Percentiles rank a stretch among this genome's conserved stretches.
phyloP scores from a whole-genome alignment of 2,113 vertebrate genomes.

The Mus pahari region DNA sequence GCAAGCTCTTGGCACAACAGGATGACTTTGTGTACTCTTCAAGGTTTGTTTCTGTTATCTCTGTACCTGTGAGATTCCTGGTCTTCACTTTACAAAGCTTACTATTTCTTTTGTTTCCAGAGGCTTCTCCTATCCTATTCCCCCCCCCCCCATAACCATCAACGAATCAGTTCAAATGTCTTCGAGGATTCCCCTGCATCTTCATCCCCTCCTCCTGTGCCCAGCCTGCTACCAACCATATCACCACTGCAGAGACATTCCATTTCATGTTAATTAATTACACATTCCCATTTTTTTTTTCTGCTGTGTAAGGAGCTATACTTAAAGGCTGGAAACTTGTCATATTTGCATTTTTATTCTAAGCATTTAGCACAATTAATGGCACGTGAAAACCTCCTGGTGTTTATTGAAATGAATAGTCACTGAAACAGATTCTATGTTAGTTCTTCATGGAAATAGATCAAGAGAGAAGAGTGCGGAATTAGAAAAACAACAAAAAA shows the following conservation, averaged over 20 bases:
- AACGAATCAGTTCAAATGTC: neutral
- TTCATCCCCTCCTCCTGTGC: neutral
- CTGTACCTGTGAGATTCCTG: neutral
- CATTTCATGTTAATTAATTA: slow-evolving; percentile 19
- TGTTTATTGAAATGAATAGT: slow-evolving; percentile 50
- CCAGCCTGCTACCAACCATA: neutral
- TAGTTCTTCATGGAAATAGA: neutral
- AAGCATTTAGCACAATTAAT: neutral
- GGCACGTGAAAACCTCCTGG: neutral
- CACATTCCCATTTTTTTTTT: slow-evolving; percentile 5
- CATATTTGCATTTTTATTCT: slow-evolving; percentile 35
- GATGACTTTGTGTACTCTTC: neutral
- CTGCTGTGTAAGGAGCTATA: neutral
- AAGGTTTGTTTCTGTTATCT: neutral
- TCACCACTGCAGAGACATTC: neutral
- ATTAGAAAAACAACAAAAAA: neutral
- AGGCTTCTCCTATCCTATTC: neutral
- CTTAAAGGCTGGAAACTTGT: slow-evolving; percentile 30
- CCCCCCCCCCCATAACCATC: neutral
- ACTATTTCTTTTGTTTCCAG: slow-evolving; percentile 23
- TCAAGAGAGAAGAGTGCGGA: neutral
- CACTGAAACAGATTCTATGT: neutral
- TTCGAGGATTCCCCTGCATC: neutral
- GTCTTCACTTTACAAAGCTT: neutral
- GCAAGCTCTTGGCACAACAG: neutral